Evolutionary conservation across 2,888 invertebrate species (phyloP), one percentile per base, ranked within the genome.

Genomic region (Agriopis marginaria): DNA sequence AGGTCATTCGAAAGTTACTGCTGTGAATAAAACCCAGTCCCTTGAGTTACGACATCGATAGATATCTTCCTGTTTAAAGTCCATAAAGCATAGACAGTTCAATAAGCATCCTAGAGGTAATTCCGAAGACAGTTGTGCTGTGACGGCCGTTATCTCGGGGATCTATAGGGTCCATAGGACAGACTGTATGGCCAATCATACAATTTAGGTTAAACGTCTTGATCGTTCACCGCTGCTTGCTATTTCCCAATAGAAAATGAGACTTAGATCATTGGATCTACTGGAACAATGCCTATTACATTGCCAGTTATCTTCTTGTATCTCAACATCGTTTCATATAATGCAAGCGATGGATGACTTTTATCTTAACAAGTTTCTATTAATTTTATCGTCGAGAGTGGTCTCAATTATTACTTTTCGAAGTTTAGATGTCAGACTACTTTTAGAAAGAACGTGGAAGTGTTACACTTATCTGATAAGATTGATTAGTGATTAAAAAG

Each of bases 131-230:
- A 75, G 75, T 75, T 68, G 63, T 68, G 17, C 47, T 49, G 66
- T 59, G 70, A 72, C 75, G 70, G 72, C 74, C 77, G 72, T 23
- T 77, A 81, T 82, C 78, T 79, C 72, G 67, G 76, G 71, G 72
- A 70, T 77, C 73, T 70, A 71, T 68, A 71, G 79, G 81, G 80
- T 79, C 79, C 82, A 76, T 82, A 81, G 82, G 81, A 85, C 82
- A 80, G 80, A 79, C 82, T 81, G 79, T 84, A 85, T 82, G 81
- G 82, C 79, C 88, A 91, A 92, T 92, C 91, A 92, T 88, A 88
- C 89, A 89, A 92, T 92, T 91, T 87, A 88, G 89, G 91, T 85
- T 87, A 89, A 89, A 86, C 84, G 84, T 72, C 79, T 74, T 74
- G 73, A 77, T 76, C 76, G 79, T 78, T 79, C 72, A 66, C 75